Base-by-base conservation (phyloP, 2,888 invertebrate species). In the Syrphus vitripennis region DNA sequence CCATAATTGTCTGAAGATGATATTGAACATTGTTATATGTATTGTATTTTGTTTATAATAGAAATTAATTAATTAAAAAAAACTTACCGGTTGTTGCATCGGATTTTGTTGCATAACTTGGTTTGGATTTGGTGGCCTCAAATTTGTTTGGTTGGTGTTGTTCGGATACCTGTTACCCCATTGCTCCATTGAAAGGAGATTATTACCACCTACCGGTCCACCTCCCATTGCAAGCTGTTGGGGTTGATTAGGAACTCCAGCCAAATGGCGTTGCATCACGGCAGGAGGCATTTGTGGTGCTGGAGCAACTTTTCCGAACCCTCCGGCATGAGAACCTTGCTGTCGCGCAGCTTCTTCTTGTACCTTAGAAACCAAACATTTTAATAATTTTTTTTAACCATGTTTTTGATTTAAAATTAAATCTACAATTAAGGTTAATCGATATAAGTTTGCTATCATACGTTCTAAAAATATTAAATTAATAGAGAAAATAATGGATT, bases 331-430 rank as follows among this genome's bases (percentile, higher is more conserved):
- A 40, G 97, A 96, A 59, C 95, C 96, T 91, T 97, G 97, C 91
- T 98, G 97, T 55, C 97, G 94, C 9, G 97, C 97, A 67, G 97
- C 98, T 91, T 97, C 97, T 90, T 97, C 98, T 92, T 98, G 98
- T 4, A 98, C 96, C 93, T 95, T 90, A 61, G 90, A 92, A 53
- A 16, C 67, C 14, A 63, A 37, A 65, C 29, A 45, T 65, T 65
- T 12, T 9, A 16, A 65, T 65, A 4, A 7, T 26, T 40, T 40
- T 61, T n/a, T 26, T n/a, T 10, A 10, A 10, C 42, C 7, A 16
- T 19, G 0, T 10, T 19, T 19, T 10, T 10, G 19, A 19, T 19
- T 45, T 45, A 19, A 14, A n/a, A n/a, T 37, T 37, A 14, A 37
- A 37, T 37, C 14, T 37, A 37, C 5, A 2, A 12, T 34, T 12